These are phyloP conservation scores for Elephantulus edwardii DNA, from an alignment of 2,113 vertebrate genomes.

Conservation along the genomic window DNA sequence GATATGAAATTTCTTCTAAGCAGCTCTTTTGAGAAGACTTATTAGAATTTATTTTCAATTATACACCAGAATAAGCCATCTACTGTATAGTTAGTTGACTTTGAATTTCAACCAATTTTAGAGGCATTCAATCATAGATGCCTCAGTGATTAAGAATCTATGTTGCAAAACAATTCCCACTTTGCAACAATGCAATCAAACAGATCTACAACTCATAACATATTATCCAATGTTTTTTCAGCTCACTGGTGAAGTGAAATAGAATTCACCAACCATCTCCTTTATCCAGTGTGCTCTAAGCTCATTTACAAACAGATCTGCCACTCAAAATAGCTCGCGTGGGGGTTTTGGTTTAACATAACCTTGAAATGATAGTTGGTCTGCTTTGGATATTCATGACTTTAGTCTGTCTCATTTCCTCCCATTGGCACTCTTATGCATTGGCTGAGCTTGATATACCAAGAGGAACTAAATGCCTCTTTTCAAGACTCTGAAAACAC, in stretches of 20 bases:
- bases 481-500: background rate
- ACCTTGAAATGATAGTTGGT: background rate
- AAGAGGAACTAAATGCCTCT: background rate
- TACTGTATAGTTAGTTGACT: slow-evolving; percentile 90
- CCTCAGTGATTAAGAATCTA: slow-evolving; percentile 90
- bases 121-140: slow-evolving; percentile 88
- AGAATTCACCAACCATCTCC: slow-evolving; percentile 83
- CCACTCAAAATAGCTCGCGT: slow-evolving; percentile 72
- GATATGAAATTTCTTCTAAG: slow-evolving; percentile 82
- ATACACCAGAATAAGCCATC: slow-evolving; percentile 90
- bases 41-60: slow-evolving; percentile 93
- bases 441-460: background rate
- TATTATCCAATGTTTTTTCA: slow-evolving; percentile 85
- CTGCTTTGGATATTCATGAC: slow-evolving; percentile 22
- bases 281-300: slow-evolving; percentile 75
- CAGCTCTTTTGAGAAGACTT: slow-evolving; percentile 85
- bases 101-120: slow-evolving; percentile 90
- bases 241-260: slow-evolving; percentile 85
- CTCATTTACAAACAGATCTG: slow-evolving; percentile 84
- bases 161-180: slow-evolving; percentile 91
- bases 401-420: background rate
- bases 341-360: background rate
- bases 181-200: slow-evolving; percentile 90
- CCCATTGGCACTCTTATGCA: background rate
- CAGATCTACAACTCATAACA: slow-evolving; percentile 89